Evolutionary conservation across 2,113 vertebrate species (phyloP).

Genomic region (Tenrec ecaudatus): DNA sequence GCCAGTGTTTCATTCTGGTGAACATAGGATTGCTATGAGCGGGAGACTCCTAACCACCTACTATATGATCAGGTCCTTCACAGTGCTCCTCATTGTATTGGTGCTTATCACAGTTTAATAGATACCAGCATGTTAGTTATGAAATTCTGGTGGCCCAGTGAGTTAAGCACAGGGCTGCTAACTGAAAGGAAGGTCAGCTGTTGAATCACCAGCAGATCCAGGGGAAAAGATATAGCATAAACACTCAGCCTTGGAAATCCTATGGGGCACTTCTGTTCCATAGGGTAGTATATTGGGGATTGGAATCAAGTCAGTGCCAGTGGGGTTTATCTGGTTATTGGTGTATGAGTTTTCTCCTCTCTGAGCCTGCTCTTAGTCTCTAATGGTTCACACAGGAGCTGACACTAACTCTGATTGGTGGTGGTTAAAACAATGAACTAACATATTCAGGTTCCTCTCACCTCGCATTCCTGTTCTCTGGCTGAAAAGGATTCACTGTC

Average conservation of each 20-base stretch:
- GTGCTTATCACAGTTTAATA: not conserved
- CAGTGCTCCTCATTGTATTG: not conserved
- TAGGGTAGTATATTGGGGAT: no score
- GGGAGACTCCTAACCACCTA: not conserved
- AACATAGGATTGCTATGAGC: not conserved
- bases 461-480: conserved; percentile 94
- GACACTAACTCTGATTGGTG: accelerated
- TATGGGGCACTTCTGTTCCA: no score
- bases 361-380: not conserved
- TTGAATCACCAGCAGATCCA: no score
- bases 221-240: no score
- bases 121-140: no score
- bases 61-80: not conserved
- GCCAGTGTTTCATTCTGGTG: not conserved
- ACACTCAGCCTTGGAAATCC: no score
- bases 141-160: no score
- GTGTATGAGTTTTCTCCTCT: not conserved
- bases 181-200: no score
- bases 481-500: conserved; percentile 93
- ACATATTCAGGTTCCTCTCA: conserved; percentile 75
- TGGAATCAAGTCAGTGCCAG: no score
- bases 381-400: not conserved
- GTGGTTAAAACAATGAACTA: not conserved
- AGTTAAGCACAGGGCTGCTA: no score
- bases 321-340: no score